Evolutionary conservation across 2,797 vertebrate species (phyloP).

Genomic region (Poecilia velifera): DNA sequence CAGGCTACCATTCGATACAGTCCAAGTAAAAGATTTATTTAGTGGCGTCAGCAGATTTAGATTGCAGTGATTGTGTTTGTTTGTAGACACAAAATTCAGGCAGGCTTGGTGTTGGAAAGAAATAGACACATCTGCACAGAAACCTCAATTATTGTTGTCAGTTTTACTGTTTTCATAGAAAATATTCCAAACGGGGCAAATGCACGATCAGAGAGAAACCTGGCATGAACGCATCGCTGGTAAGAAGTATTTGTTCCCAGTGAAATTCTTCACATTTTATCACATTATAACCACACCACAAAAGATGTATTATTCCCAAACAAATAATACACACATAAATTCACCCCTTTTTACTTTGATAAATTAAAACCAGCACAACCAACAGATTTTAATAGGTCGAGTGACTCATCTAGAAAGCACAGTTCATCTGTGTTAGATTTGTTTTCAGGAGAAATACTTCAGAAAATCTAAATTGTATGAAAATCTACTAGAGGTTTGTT

Average conservation of each 20-base stretch:
- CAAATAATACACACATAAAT: not conserved
- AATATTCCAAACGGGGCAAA: not conserved
- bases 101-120: not conserved
- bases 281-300: not conserved
- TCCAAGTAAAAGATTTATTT: not conserved
- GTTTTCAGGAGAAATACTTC: not conserved
- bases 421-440: not conserved
- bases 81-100: slow-evolving; percentile 17
- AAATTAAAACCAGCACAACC: not conserved
- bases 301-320: not conserved
- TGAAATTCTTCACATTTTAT: not conserved
- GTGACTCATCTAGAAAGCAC: not conserved
- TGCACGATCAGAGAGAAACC: slow-evolving; percentile 1
- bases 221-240: slow-evolving; percentile 42
- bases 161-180: slow-evolving; percentile 26
- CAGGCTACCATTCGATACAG: slow-evolving; percentile 14
- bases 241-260: not conserved
- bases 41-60: not conserved
- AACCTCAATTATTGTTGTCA: not conserved
- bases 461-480: not conserved
- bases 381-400: not conserved
- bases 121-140: not conserved
- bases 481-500: not conserved
- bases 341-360: not conserved
- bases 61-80: not conserved